Evolutionary conservation across 92 coral and sea anemone species (phyloP).

Genomic region (Zoanthus sansibaricus): DNA sequence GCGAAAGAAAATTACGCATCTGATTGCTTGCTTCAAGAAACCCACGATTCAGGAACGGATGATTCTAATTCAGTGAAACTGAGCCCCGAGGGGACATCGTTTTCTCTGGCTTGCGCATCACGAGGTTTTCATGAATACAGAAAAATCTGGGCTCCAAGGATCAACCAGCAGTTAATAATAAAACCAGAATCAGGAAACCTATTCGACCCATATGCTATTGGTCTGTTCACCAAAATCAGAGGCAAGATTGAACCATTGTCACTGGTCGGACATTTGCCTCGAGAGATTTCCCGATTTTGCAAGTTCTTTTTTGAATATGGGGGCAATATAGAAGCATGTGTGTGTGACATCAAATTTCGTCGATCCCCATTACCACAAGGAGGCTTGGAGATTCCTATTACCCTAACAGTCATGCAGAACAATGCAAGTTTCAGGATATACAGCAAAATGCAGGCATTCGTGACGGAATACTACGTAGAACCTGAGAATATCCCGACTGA

Average conservation of each 20-base stretch:
- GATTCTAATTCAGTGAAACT: slow-evolving; percentile 63
- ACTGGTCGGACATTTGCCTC: too few species aligned
- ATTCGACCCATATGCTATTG: too few species aligned
- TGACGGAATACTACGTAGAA: slow-evolving; percentile 63
- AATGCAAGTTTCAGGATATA: slow-evolving; percentile 44
- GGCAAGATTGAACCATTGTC: slow-evolving; percentile 42
- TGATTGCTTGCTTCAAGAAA: slow-evolving; percentile 45
- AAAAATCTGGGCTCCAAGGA: slow-evolving; percentile 58
- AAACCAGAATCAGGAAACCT: slow-evolving; percentile 30
- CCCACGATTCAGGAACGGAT: slow-evolving; percentile 52
- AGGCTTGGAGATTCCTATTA: slow-evolving; percentile 62
- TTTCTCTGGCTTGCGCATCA: slow-evolving; percentile 60
- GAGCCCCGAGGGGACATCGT: slow-evolving; percentile 54
- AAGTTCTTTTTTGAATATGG: slow-evolving; percentile 34
- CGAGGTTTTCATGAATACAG: slow-evolving; percentile 62
- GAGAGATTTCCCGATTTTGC: not conserved
- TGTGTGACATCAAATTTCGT: slow-evolving; percentile 53
- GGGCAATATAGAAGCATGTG: slow-evolving; percentile 37
- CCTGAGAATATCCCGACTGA: slow-evolving; percentile 63
- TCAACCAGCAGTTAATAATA: slow-evolving; percentile 40
- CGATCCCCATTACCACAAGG: slow-evolving; percentile 58
- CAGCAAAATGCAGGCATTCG: slow-evolving; percentile 69
- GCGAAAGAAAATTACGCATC: slow-evolving; percentile 57
- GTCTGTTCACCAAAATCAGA: not conserved
- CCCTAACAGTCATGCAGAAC: slow-evolving; percentile 51